These are phyloP conservation scores for Drosophila rubida DNA, from an alignment of 2,888 invertebrate genomes.

Conservation along the genomic window DNA sequence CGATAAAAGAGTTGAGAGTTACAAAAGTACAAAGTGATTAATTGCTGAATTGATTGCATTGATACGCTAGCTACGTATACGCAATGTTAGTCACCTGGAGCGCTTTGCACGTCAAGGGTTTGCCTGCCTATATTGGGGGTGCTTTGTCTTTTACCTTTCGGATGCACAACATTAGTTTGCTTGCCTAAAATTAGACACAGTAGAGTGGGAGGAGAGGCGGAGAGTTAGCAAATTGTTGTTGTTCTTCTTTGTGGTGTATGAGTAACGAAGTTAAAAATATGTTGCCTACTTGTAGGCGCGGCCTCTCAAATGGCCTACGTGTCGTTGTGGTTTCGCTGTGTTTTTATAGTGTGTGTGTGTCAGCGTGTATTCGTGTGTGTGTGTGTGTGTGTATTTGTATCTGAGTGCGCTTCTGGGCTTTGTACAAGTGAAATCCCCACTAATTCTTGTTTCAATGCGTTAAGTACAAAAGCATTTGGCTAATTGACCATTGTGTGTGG, in stretches of 20 bases:
- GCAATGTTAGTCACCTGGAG: constrained; percentile 82
- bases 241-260: constrained; percentile 3
- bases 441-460: constrained; percentile 63
- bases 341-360: constrained; percentile 3
- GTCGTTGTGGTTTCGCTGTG: constrained; percentile 2
- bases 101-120: constrained; percentile 80
- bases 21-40: constrained; percentile 36
- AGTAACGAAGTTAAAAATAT: constrained; percentile 9
- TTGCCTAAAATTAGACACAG: constrained; percentile 81
- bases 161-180: constrained; percentile 83
- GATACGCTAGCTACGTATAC: constrained; percentile 63
- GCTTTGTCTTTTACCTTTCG: constrained; percentile 83
- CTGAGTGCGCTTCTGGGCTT: constrained; percentile 52
- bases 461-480: constrained; percentile 77
- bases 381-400: constrained; percentile 13
- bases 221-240: constrained; percentile 31
- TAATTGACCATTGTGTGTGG: constrained; percentile 61
- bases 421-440: constrained; percentile 68
- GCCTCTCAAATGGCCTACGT: constrained; percentile 26
- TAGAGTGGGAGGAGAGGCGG: constrained; percentile 9
- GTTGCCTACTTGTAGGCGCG: constrained; percentile 59
- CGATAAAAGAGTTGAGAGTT: constrained; percentile 18
- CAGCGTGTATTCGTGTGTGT: constrained; percentile 11
- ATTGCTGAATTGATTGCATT: constrained; percentile 35
- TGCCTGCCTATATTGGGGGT: constrained; percentile 82